A percentile compares a stretch with the other conserved stretches of the same genome.
phyloP scores from a whole-genome alignment of 23 tunicate species.

The Aplidium turbinatum region DNA sequence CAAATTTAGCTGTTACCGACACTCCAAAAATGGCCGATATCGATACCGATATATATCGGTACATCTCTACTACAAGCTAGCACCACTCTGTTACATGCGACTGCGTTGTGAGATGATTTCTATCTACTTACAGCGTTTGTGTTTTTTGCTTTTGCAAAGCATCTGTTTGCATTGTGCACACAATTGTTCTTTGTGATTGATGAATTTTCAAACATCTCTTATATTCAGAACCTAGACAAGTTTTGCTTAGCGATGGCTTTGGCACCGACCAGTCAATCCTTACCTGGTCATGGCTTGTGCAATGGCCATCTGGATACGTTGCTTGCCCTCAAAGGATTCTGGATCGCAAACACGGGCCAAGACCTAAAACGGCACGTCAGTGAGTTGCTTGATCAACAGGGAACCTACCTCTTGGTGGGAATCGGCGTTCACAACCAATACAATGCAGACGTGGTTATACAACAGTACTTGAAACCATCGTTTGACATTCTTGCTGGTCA shows the following conservation, averaged over 20 bases:
- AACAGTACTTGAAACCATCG: conserved; percentile 14
- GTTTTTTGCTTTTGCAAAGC: too few species aligned
- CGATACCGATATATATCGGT: too few species aligned
- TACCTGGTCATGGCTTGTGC: conserved; percentile 40
- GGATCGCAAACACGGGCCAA: conserved; percentile 25
- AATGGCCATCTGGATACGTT: conserved; percentile 25
- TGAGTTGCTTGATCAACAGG: not conserved
- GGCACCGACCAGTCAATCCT: conserved; percentile 9
- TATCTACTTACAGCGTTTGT: too few species aligned
- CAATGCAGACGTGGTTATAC: not conserved
- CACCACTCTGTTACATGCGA: too few species aligned
- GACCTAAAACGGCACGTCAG: conserved; percentile 13
- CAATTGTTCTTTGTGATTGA: too few species aligned
- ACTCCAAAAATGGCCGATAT: too few species aligned
- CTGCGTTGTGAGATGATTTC: too few species aligned
- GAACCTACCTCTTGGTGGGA: conserved; percentile 28
- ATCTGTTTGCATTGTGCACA: too few species aligned
- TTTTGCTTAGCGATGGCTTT: conserved; percentile 18
- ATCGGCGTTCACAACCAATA: conserved; percentile 39
- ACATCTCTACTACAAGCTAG: too few species aligned
- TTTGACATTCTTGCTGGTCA: conserved; percentile 16
- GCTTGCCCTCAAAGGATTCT: conserved; percentile 13
- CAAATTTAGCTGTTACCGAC: too few species aligned
- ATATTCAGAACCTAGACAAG: conserved; percentile 33
- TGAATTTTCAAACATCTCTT: too few species aligned